Conservation (phyloP, 2,113 vertebrate genomes). For the Parus major region DNA sequence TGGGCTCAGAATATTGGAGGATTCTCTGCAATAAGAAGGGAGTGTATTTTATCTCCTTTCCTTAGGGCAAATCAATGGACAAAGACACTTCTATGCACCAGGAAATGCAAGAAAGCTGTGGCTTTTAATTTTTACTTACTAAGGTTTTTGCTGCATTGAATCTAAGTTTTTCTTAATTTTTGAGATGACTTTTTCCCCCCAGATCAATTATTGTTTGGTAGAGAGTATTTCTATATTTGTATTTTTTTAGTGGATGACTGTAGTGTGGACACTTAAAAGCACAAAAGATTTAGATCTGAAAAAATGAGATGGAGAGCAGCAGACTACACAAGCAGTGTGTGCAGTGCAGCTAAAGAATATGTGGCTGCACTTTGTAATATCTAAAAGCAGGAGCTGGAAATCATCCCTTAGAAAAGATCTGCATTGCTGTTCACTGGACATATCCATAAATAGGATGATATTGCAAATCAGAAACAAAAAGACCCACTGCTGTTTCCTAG, state of each 20-base stretch:
- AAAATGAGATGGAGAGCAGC: neutral
- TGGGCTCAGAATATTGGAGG: neutral
- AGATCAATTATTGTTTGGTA: neutral
- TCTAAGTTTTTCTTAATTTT: neutral
- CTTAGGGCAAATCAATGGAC: constrained; percentile 48
- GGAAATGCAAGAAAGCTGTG: constrained; percentile 9
- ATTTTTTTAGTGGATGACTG: neutral
- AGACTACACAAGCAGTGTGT: neutral
- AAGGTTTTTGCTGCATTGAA: neutral
- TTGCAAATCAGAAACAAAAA: neutral
- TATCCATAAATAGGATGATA: neutral
- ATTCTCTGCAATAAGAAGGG: constrained; percentile 1
- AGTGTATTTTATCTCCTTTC: constrained; percentile 32
- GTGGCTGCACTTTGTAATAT: neutral
- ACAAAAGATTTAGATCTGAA: neutral
- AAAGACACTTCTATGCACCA: constrained; percentile 28
- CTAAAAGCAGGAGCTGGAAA: neutral
- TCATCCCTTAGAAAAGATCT: neutral
- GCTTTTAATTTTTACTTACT: neutral
- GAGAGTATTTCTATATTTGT: neutral
- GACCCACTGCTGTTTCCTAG: neutral
- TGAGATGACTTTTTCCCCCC: neutral
- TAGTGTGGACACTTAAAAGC: neutral
- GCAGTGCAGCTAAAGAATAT: neutral
- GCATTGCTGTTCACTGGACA: neutral